Evolutionary conservation across 2,113 vertebrate species (phyloP).

Genomic region (Heterocephalus glaber): DNA sequence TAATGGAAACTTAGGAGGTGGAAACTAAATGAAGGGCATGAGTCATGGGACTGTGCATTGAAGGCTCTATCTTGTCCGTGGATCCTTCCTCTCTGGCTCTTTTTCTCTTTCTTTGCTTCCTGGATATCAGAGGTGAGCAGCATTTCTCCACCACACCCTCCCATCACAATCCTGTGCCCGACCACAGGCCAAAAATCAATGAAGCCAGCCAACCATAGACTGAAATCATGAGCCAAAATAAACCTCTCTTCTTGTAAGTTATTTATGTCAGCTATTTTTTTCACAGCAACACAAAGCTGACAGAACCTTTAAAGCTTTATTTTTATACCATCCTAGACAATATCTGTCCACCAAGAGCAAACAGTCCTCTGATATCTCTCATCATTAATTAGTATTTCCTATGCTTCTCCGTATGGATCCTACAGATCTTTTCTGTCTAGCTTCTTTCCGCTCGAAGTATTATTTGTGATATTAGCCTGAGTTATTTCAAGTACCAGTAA

Average conservation of each 20-base stretch:
- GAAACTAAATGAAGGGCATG: background rate
- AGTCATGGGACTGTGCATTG: background rate
- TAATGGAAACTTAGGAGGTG: background rate
- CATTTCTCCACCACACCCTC: background rate
- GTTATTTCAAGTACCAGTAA: background rate
- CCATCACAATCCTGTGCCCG: background rate
- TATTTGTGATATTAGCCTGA: background rate
- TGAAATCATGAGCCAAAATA: background rate
- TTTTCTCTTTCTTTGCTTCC: background rate
- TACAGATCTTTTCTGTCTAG: background rate
- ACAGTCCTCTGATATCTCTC: background rate
- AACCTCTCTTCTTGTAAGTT: background rate
- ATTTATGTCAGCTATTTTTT: background rate
- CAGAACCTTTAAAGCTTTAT: background rate
- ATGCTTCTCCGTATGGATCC: background rate
- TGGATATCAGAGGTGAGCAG: background rate
- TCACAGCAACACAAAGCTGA: background rate
- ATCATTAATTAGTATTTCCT: background rate
- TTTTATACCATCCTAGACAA: background rate
- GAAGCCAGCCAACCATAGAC: background rate
- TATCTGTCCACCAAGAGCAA: no score
- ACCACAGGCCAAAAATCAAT: background rate
- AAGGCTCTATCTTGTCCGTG: background rate
- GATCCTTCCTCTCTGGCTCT: background rate
- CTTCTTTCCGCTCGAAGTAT: background rate